Conservation (phyloP, 1,140 invertebrate genomes). For the Medauroidea extradentata region DNA sequence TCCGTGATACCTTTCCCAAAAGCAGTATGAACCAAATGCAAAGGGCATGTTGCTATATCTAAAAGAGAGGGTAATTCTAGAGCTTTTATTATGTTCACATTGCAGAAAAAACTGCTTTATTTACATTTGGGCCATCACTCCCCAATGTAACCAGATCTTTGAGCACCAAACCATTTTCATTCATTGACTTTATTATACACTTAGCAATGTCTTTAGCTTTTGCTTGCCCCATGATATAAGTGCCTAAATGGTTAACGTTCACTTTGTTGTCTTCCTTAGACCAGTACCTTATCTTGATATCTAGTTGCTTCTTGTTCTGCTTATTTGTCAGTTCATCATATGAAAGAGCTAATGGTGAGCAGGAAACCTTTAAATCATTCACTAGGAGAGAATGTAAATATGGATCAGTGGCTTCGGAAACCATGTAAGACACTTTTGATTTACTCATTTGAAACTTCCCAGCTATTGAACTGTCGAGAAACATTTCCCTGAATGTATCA, state of each 20-base stretch:
- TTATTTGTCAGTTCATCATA: conserved; percentile 27
- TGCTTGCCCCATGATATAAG: conserved; percentile 22
- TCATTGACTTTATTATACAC: conserved; percentile 14
- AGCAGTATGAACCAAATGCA: conserved; percentile 7
- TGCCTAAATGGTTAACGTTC: conserved; percentile 19
- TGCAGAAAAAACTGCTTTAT: conserved; percentile 22
- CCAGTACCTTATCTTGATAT: conserved; percentile 21
- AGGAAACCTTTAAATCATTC: conserved; percentile 11
- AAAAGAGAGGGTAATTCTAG: not conserved
- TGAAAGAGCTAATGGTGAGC: conserved; percentile 11
- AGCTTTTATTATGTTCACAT: not conserved
- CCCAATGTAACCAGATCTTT: conserved; percentile 21
- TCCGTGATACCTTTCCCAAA: not conserved
- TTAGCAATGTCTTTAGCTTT: conserved; percentile 12
- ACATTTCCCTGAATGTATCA: conserved; percentile 14
- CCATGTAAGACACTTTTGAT: conserved; percentile 21
- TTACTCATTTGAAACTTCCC: not conserved
- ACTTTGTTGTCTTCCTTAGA: conserved; percentile 18
- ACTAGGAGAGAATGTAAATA: conserved; percentile 20
- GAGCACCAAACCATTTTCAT: conserved; percentile 7
- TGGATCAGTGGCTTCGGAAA: conserved; percentile 24
- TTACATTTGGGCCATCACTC: conserved; percentile 27
- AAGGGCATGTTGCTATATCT: conserved; percentile 6
- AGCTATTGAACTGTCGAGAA: not conserved
- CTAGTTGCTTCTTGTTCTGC: conserved; percentile 27